phyloP scores from a whole-genome alignment of 2,888 invertebrate species.

The Leptopilina syphax region DNA sequence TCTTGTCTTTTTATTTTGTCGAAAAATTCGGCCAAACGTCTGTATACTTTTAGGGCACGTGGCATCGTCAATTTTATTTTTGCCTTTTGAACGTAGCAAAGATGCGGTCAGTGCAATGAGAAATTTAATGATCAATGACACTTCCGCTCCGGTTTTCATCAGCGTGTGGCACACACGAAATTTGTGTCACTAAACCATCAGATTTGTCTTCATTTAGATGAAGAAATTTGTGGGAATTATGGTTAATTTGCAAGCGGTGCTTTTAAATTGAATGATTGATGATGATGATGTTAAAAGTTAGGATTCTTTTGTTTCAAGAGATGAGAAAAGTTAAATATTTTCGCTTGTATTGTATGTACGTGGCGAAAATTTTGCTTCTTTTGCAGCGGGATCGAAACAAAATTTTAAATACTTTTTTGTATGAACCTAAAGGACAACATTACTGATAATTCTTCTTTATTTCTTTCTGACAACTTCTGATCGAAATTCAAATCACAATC shows the following conservation, averaged over 20 bases:
- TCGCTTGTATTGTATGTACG: too few relatives aligned
- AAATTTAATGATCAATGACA: slow-evolving; percentile 10
- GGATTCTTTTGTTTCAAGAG: too few relatives aligned
- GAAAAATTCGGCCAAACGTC: neutral
- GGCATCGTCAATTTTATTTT: neutral
- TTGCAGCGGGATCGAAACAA: too few relatives aligned
- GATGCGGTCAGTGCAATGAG: neutral
- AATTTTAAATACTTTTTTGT: too few relatives aligned
- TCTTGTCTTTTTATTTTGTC: neutral
- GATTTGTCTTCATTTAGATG: neutral
- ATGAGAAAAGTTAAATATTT: too few relatives aligned
- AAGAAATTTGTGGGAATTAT: neutral
- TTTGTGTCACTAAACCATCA: neutral
- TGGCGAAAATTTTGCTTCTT: too few relatives aligned
- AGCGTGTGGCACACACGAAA: neutral
- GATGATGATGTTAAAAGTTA: neutral
- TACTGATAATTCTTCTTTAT: too few relatives aligned
- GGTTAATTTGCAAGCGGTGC: neutral
- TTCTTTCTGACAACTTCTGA: too few relatives aligned
- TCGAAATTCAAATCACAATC: too few relatives aligned
- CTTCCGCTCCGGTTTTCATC: slow-evolving; percentile 20
- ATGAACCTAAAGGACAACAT: too few relatives aligned
- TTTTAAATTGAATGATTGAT: neutral
- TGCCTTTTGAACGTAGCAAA: neutral
- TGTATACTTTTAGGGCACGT: neutral